Base-by-base conservation (phyloP, 2,888 invertebrate genomes). In the Dendrolimus houi region DNA sequence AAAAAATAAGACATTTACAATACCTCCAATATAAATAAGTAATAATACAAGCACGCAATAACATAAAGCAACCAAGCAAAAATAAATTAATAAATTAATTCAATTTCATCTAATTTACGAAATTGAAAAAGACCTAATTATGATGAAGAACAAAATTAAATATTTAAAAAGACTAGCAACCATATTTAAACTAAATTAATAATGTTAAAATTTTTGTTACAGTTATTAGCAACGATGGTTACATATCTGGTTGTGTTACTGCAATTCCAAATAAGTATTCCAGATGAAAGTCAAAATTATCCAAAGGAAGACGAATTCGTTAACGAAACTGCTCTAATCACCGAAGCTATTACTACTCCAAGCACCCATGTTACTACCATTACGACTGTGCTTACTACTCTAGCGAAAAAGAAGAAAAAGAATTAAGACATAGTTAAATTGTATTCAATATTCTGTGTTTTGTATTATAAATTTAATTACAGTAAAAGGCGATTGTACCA, bases 191-290 rank as follows among this genome's bases (percentile, higher is more conserved):
- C 3, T 2, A 29, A 29, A 3, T 29, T 29, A 29, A 29, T 29
- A 3, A 3, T 29, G 29, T 29, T 2, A 29, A 3, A 29, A 29
- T 29, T 62, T 61, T 60, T 60, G 64, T 88, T 84, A 56, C 82
- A 94, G 93, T 81, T 95, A 9, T 77, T 95, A 62, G 94, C 95
- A 8, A 95, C 95, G 40, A 95, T 95, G 95, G 95, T 95, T 47
- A 95, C 95, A 0, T 95, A 95, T 78, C 79, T 95, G 63, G 95
- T 95, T 14, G 95, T 95, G 41, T 75, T 95, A 59, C 84, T 95
- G 53, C 95, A 95, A 75, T 95, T 95, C 82, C 95, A 95, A 85
- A 95, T 95, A 60, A 95, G 95, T 72, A 94, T 95, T 68, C 95
- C 95, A 0, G 94, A 94, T 60, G 92, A 92, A 2, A 73, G 66